Evolutionary conservation across 2,797 vertebrate genomes (phyloP).

Genomic region (Eurystomus glaucurus): DNA sequence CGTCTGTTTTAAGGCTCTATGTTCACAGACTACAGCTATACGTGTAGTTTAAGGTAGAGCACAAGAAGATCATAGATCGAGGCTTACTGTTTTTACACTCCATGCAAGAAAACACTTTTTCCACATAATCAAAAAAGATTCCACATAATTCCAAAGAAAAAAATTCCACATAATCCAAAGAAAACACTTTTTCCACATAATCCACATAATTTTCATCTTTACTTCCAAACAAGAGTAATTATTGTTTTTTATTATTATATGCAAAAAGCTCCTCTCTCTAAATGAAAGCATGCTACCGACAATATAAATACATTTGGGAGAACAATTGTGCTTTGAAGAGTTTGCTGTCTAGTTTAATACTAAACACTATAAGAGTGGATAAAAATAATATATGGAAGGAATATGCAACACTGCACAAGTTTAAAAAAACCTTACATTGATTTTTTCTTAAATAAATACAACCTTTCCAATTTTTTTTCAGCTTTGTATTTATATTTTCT

Average conservation of each 20-base stretch:
- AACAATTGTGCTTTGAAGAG: conserved; percentile 37
- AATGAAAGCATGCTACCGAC: not conserved
- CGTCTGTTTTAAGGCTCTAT: not conserved
- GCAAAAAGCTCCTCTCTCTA: not conserved
- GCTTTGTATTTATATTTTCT: not conserved
- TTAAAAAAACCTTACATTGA: not conserved
- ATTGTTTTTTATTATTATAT: not conserved
- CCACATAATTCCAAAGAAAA: not conserved
- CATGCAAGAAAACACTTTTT: not conserved
- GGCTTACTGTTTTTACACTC: not conserved
- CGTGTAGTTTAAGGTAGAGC: not conserved
- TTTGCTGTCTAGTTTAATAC: conserved; percentile 26
- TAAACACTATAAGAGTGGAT: not conserved
- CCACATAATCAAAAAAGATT: not conserved
- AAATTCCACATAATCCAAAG: not conserved
- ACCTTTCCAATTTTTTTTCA: not conserved
- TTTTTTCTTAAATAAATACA: conserved; percentile 15
- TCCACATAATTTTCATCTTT: not conserved
- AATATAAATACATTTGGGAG: not conserved
- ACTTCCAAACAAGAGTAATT: not conserved
- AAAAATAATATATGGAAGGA: conserved; percentile 10
- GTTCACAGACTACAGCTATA: not conserved
- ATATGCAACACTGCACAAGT: not conserved
- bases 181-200: not conserved
- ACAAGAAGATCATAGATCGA: not conserved